Evolutionary conservation across 1,140 invertebrate species (phyloP), one percentile per base, ranked within the genome.

Genomic region (Chrysoperla carnea): DNA sequence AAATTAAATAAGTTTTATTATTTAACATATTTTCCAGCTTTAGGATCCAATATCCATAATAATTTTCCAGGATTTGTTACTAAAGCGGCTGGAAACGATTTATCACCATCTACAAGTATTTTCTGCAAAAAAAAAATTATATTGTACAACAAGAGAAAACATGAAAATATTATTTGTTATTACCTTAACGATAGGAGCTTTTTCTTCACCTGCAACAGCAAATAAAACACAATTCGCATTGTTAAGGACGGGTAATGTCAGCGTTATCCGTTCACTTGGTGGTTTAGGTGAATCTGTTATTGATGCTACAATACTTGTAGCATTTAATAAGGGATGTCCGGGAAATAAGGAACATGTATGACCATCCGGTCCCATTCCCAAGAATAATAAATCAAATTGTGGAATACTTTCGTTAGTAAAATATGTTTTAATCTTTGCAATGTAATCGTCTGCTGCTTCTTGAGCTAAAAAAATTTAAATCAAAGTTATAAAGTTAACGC

Each of bases 331-430:
- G 6, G 63, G 60, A 64, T 97, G 90, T 29, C 70, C 75, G 1
- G 96, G 96, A 64, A 99, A 99, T 8, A 99, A 61, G 1, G 93
- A 98, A 53, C 93, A 97, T 1, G 93, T 99, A 59, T 99, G 96
- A 1, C 96, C 96, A 69, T 99, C 96, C 11, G 92, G 93, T 1
- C 96, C 96, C 72, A 98, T 81, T 13, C 96, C 95, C 9, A 99
- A 61, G 6, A 99, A 61, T 2, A 98, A 61, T 12, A 95, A 53
- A 62, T 98, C 89, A 63, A 97, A 94, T 42, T 62, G 63, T 36
- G 79, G 88, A n/a, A 47, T 28, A n/a, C 49, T 48, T 27, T 68
- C 59, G 11, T 67, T 63, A 42, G 69, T 57, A 52, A 86, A 84
- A 48, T 72, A 72, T 14, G 65, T 52, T 28, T 60, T 64, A 52